phyloP scores from a whole-genome alignment of 2,888 invertebrate genomes.

The Girardia tigrina region DNA sequence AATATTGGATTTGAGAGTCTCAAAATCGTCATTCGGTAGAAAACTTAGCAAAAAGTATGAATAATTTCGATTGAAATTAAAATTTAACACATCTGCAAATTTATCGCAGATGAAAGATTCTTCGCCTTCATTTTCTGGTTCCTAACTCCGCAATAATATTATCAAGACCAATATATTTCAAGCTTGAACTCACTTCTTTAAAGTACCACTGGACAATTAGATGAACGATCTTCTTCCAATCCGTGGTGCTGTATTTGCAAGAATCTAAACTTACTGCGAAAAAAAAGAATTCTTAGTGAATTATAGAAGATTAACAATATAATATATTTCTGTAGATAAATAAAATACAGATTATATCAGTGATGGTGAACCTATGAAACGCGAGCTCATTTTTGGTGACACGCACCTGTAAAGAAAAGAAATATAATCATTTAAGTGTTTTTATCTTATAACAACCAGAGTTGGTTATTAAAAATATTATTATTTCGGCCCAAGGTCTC shows the following conservation, averaged over 20 bases:
- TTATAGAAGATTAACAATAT: too few relatives aligned
- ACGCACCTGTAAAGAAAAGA: too few relatives aligned
- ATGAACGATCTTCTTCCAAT: not conserved
- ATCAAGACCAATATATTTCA: not conserved
- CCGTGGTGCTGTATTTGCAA: not conserved
- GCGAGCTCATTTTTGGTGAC: too few relatives aligned
- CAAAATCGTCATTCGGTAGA: not conserved
- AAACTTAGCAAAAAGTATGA: not conserved
- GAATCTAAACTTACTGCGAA: not conserved
- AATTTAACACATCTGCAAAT: not conserved
- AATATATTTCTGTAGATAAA: too few relatives aligned
- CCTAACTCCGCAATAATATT: not conserved
- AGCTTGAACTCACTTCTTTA: not conserved
- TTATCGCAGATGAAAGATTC: not conserved
- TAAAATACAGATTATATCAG: too few relatives aligned
- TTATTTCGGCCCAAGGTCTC: too few relatives aligned
- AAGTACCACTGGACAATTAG: not conserved
- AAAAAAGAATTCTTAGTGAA: not conserved
- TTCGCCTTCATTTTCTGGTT: not conserved
- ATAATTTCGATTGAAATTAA: not conserved
- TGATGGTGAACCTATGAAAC: too few relatives aligned
- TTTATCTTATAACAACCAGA: too few relatives aligned
- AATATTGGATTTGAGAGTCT: not conserved
- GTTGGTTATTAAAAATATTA: too few relatives aligned
- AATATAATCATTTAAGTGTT: too few relatives aligned